Evolutionary conservation across 1,140 invertebrate genomes (phyloP).

Genomic region (Mamestra configurata): DNA sequence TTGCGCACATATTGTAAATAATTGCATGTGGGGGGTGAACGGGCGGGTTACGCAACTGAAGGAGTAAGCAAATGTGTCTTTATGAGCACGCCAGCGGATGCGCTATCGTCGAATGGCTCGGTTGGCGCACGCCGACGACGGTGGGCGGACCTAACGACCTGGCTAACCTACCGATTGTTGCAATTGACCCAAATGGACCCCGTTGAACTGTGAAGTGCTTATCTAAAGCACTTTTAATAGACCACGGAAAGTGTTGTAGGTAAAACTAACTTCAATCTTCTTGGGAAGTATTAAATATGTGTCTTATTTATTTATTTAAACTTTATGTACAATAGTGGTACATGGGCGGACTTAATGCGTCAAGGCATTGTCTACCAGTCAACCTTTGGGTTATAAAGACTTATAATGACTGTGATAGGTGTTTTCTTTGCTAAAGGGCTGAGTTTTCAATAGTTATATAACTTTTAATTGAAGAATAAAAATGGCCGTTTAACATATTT

Average conservation of each 20-base stretch:
- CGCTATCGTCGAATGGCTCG: constrained; percentile 40
- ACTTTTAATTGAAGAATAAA: too few species aligned
- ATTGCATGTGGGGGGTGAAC: constrained; percentile 5
- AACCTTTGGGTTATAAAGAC: too few species aligned
- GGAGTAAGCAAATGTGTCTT: constrained; percentile 41
- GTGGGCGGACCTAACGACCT: constrained; percentile 60
- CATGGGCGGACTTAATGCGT: too few species aligned
- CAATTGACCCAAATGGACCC: constrained; percentile 73
- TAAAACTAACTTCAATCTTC: not conserved
- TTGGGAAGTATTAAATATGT: not conserved
- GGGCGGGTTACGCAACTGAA: constrained; percentile 29
- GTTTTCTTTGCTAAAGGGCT: too few species aligned
- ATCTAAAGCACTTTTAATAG: not conserved
- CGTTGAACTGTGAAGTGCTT: constrained; percentile 10
- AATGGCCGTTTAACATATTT: too few species aligned
- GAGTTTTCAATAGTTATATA: too few species aligned
- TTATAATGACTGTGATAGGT: too few species aligned
- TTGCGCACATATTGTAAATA: constrained; percentile 38
- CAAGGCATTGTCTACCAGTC: too few species aligned
- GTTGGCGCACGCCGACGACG: constrained; percentile 48
- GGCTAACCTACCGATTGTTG: constrained; percentile 62
- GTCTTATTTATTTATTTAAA: too few species aligned
- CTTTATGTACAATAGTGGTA: too few species aligned
- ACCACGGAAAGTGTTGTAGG: not conserved
- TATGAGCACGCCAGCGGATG: constrained; percentile 39